phyloP scores from a whole-genome alignment of 2,797 vertebrate species.

The Crenuchus spilurus region DNA sequence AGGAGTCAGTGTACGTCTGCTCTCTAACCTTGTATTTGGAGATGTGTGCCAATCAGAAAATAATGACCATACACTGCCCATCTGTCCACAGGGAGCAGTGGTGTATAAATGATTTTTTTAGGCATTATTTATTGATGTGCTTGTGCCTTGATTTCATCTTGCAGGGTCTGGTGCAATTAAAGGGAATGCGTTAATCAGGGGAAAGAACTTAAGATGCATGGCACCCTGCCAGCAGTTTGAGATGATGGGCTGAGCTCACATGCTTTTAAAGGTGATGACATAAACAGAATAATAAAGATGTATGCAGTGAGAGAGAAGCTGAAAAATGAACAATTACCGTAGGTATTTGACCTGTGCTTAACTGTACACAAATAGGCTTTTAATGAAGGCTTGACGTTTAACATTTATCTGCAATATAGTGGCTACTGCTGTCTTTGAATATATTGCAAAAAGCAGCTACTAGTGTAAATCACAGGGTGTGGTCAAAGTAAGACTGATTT shows the following conservation, averaged over 20 bases:
- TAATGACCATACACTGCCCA: neutral
- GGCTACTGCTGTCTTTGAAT: neutral
- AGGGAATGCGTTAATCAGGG: conserved; percentile 43
- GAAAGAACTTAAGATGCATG: conserved; percentile 24
- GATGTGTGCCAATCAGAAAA: conserved; percentile 12
- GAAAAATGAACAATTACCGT: neutral
- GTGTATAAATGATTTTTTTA: conserved; percentile 44
- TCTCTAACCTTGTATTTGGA: neutral
- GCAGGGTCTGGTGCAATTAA: conserved; percentile 40
- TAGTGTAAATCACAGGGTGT: neutral
- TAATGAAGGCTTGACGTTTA: neutral
- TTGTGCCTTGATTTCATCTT: conserved; percentile 38
- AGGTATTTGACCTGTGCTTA: neutral
- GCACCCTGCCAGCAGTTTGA: conserved; percentile 38
- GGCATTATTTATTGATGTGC: conserved; percentile 50
- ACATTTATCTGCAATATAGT: neutral
- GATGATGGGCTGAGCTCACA: conserved; percentile 3
- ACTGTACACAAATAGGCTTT: neutral
- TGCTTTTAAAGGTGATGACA: conserved; percentile 5
- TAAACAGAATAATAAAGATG: conserved; percentile 14
- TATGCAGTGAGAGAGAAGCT: neutral
- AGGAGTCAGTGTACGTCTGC: neutral
- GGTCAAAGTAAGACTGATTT: neutral
- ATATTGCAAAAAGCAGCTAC: neutral
- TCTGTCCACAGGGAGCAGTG: neutral